Conservation (phyloP, 2,113 vertebrate species). For the pig (Sus scrofa) region T2T-Sscrofa CM000829.6:40334501-40335000, state of each 20-base stretch:
- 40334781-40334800: neutral
- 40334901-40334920: conserved; percentile 29
- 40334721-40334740: neutral
- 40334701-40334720: neutral
- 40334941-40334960: conserved; percentile 52
- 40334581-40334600: neutral
- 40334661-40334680: neutral
- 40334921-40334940: conserved; percentile 65
- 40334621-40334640: neutral
- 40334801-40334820: neutral
- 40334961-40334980: conserved; percentile 40
- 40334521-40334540: neutral
- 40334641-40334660: neutral
- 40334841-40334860: conserved; percentile 49
- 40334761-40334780: neutral
- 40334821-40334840: conserved; percentile 14
- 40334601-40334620: neutral
- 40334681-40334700: neutral
- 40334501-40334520: neutral
- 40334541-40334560: neutral
- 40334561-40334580: neutral
- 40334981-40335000: conserved; percentile 66
- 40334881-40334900: neutral
- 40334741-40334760: neutral
- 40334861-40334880: neutral